Percentiles rank a stretch among this genome's conserved stretches.
Conservation (phyloP, 2,888 invertebrate species). For the Linyphia triangularis region DNA sequence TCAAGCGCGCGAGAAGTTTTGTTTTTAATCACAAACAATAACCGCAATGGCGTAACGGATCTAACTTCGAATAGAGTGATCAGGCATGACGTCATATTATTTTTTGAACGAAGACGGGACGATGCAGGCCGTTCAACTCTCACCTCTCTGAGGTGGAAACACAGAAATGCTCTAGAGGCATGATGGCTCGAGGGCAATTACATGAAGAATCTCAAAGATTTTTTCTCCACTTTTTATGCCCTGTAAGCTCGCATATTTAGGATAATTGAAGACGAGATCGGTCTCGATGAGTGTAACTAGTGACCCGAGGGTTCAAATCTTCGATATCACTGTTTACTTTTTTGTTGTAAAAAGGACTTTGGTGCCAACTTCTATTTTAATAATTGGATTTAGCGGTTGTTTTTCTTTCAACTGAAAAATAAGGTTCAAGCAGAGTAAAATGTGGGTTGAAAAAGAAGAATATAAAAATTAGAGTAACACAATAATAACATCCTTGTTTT, state of each 20-base stretch:
- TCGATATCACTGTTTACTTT: background rate
- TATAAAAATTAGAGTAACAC: no score
- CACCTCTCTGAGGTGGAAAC: slow-evolving; percentile 60
- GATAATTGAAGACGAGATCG: slow-evolving; percentile 22
- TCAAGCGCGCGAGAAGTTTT: slow-evolving; percentile 5
- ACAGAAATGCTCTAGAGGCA: slow-evolving; percentile 24
- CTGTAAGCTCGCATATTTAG: background rate
- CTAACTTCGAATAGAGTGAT: slow-evolving; percentile 40
- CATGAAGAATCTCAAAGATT: slow-evolving; percentile 33
- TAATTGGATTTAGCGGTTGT: background rate
- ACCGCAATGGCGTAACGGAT: slow-evolving; percentile 54
- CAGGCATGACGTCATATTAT: slow-evolving; percentile 66
- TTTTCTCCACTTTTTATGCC: slow-evolving; percentile 6
- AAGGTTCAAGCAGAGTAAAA: no score
- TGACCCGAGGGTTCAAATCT: background rate
- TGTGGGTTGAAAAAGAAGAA: no score
- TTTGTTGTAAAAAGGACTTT: background rate
- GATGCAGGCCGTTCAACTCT: slow-evolving; percentile 69
- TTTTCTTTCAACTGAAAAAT: no score
- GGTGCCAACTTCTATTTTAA: background rate
- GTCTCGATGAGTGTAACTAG: background rate
- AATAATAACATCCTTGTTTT: no score
- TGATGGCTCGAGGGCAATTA: slow-evolving; percentile 32
- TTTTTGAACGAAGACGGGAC: slow-evolving; percentile 47
- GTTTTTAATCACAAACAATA: background rate